Evolutionary conservation across 1,140 invertebrate species (phyloP), one percentile per base, ranked within the genome.

Genomic region (Drosophila virilis): DNA sequence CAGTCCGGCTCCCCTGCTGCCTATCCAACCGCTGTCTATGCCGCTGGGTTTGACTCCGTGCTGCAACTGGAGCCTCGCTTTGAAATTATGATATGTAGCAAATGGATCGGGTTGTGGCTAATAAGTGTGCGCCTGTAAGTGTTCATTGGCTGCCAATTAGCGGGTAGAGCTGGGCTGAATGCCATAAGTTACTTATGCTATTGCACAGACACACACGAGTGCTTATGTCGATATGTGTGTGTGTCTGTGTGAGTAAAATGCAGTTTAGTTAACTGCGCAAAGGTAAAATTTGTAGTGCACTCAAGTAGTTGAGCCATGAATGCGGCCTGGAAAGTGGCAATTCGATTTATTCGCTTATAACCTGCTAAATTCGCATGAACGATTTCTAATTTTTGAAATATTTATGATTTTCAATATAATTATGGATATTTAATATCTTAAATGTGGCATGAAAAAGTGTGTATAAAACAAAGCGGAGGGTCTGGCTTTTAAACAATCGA

Each of bases 21-120:
- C 57, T 15, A 57, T 40, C 32, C 13, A 8, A 15, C 13, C 35
- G 33, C 32, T 32, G 10, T 15, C 52, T n/a, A 35, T 69, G n/a
- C 17, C 48, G 43, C 46, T 46, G 48, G 22, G 28, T 46, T 35
- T 22, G 54, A 70, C 42, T 66, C 48, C 40, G 50, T 13, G n/a
- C 10, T 35, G 51, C 51, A 54, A 59, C 46, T 46, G 68, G 62
- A 58, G 65, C 61, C 50, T 33, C 46, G 58, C 58, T 76, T 67
- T 82, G 75, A 82, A 85, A 86, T 86, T 85, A 85, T 85, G 81
- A 85, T 86, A 82, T 75, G 74, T 64, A 50, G 62, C 50, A 28
- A 22, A 32, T 13, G 43, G 22, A 65, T 65, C 66, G 57, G 52
- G 69, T 78, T 78, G 61, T 51, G 60, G 51, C 81, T 74, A 81